Evolutionary conservation across 2,113 vertebrate genomes (phyloP), one percentile per base, ranked within the genome.

Genomic region (Chascanopsetta lugubris): DNA sequence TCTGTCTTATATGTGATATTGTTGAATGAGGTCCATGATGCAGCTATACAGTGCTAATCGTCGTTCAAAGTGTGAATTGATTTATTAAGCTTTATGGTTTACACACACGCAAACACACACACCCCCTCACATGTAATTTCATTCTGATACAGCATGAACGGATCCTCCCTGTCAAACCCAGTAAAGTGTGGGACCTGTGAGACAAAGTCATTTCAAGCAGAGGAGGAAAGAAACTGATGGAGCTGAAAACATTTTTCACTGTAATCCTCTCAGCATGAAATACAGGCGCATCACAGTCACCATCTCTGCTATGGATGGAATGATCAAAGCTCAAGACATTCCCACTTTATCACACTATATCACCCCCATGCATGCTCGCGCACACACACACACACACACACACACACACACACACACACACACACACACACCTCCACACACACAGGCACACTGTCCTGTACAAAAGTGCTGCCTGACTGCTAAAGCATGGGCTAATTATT

Each of bases 401-500:
- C 29, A 42, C 55, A 64, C 29, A 30, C 29, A 30, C 29, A 30
- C 29, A 5, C 29, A 30, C 5, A 50, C 47, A 22, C n/a, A n/a
- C n/a, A n/a, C n/a, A n/a, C n/a, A n/a, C n/a, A n/a, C n/a, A n/a
- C n/a, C n/a, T n/a, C n/a, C n/a, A 12, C 49, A 29, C 3, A 21
- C 20, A 74, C 24, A 59, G 15, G 56, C 17, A 26, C 10, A 51
- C 43, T n/a, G 69, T 2, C 32, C 8, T 11, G 3, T 15, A 38
- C 4, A 69, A 58, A 75, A 17, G 50, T 42, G 46, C 30, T 22
- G 67, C 48, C 30, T 43, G 49, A 59, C 21, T 43, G 56, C 55
- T 69, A 67, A 76, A 71, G 43, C 55, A 49, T 49, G 21, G 18
- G 63, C 77, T 82, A 79, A 80, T 85, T 84, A 84, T 82, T 75